A percentile compares a stretch with the other conserved stretches of the same genome.
Conservation (phyloP, 2,888 invertebrate genomes). For the Nemurella pictetii region DNA sequence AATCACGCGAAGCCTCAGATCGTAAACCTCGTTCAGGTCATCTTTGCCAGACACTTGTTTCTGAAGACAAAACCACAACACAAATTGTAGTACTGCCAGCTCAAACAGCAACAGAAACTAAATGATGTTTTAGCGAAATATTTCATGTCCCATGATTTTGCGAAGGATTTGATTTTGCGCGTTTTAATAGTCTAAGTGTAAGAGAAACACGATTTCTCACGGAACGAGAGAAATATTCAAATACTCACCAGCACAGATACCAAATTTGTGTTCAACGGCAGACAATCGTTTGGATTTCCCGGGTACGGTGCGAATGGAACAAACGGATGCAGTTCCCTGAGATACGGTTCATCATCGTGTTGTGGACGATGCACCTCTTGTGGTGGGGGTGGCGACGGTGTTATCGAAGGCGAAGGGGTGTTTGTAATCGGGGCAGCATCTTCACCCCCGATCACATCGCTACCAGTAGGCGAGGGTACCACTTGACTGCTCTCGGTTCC, state of each 20-base stretch:
- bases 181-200: too few species aligned
- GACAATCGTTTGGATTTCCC: conserved; percentile 33
- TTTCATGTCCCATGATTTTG: too few species aligned
- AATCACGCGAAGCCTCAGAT: conserved; percentile 65
- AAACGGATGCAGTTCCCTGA: conserved; percentile 12
- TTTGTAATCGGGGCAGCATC: conserved; percentile 22
- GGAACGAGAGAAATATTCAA: too few species aligned
- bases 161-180: too few species aligned
- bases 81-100: too few species aligned
- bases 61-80: too few species aligned
- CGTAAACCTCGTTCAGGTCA: conserved; percentile 57
- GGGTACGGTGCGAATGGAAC: conserved; percentile 17
- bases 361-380: not conserved
- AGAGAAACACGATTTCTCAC: too few species aligned
- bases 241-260: conserved; percentile 39
- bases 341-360: conserved; percentile 8
- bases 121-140: too few species aligned
- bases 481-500: not conserved
- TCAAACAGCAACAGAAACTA: too few species aligned
- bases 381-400: conserved; percentile 24
- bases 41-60: conserved; percentile 56
- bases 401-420: conserved; percentile 22
- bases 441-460: conserved; percentile 21
- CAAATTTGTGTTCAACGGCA: conserved; percentile 41
- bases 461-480: conserved; percentile 5